A percentile compares a stretch with the other conserved stretches of the same genome.
phyloP scores from a whole-genome alignment of 2,888 invertebrate species.

The Ophraella communa region DNA sequence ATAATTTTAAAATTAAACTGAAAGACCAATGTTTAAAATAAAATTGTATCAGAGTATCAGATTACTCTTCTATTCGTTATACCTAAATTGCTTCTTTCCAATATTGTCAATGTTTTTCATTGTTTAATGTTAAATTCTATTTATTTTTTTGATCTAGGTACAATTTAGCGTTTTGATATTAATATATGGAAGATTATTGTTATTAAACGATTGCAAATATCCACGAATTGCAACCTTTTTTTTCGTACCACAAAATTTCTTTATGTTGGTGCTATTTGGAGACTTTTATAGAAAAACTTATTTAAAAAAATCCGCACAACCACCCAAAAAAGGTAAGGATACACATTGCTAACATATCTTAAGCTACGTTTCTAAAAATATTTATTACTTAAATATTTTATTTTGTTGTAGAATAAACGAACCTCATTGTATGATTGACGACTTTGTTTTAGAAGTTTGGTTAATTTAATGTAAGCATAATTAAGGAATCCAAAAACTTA shows the following conservation, averaged over 20 bases:
- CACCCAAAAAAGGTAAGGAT: slow-evolving; percentile 2
- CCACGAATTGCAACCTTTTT: slow-evolving; percentile 64
- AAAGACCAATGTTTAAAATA: too few relatives aligned
- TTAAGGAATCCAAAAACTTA: too few relatives aligned
- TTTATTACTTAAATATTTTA: neutral
- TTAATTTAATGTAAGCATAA: too few relatives aligned
- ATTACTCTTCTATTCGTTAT: too few relatives aligned
- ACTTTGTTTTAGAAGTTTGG: slow-evolving; percentile 12
- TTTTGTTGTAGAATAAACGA: neutral
- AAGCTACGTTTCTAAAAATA: too few relatives aligned
- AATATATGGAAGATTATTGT: slow-evolving; percentile 63
- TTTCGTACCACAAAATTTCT: slow-evolving; percentile 67
- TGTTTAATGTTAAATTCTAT: neutral
- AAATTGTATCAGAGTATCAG: too few relatives aligned
- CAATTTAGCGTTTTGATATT: slow-evolving; percentile 70
- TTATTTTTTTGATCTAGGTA: slow-evolving; percentile 57
- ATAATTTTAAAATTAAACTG: too few relatives aligned
- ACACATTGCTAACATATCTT: too few relatives aligned
- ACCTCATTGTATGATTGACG: neutral
- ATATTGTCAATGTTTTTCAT: too few relatives aligned
- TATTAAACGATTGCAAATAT: slow-evolving; percentile 64
- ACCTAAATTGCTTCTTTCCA: too few relatives aligned
- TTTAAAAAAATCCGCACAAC: slow-evolving; percentile 44
- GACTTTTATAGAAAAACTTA: slow-evolving; percentile 71
- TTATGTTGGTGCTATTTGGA: slow-evolving; percentile 68